Conservation (phyloP, 92 coral and sea anemone genomes). For the Phenganax subtilis region DNA sequence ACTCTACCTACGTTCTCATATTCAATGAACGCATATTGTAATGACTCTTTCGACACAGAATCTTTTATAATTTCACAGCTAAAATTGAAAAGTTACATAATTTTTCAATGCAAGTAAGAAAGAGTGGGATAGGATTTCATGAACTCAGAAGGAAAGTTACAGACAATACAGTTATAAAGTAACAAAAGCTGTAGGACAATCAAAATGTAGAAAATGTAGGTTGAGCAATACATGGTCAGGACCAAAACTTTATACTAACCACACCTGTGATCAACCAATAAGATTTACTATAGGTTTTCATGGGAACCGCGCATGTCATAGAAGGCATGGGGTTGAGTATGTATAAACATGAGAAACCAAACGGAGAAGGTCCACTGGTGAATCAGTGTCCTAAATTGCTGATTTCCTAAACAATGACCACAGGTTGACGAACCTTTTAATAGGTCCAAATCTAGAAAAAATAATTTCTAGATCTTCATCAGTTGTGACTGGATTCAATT, state of each 20-base stretch:
- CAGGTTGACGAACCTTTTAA: constrained; percentile 56
- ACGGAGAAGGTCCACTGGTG: neutral
- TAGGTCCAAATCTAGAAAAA: constrained; percentile 85
- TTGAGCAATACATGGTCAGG: constrained; percentile 81
- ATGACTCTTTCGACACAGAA: constrained; percentile 77
- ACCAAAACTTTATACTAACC: constrained; percentile 55
- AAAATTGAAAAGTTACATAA: neutral
- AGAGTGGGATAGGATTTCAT: neutral
- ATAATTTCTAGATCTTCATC: constrained; percentile 94
- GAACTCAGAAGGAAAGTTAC: neutral
- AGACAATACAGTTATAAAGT: too few species aligned
- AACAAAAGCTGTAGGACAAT: too few species aligned
- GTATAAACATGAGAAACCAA: constrained; percentile 58
- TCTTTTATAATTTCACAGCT: constrained; percentile 94
- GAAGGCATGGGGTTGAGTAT: constrained; percentile 40
- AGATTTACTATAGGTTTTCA: constrained; percentile 69
- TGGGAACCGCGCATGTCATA: constrained; percentile 50
- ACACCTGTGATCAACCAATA: constrained; percentile 85
- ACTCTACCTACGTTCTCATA: constrained; percentile 82
- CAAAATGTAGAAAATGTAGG: constrained; percentile 45
- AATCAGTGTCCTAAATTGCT: too few species aligned
- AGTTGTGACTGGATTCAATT: constrained; percentile 88
- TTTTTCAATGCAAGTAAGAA: neutral
- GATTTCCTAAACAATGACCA: too few species aligned
- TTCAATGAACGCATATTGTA: constrained; percentile 96